Evolutionary conservation across 2,797 vertebrate genomes (phyloP), one percentile per base, ranked within the genome.

Genomic region (Coracias cyanogaster): DNA sequence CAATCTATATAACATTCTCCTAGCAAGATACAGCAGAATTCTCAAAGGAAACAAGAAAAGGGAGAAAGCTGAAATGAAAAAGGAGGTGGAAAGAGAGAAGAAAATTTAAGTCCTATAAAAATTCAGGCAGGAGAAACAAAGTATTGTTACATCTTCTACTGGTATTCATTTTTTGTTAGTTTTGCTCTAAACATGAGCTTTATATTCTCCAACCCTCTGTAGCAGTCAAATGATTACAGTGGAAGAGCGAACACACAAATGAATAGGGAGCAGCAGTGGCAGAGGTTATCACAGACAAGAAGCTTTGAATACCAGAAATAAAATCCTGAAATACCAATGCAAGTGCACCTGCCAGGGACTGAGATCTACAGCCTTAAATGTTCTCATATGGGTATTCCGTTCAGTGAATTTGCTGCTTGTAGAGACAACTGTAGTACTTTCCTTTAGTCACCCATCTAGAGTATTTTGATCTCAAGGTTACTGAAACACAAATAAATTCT

Each of bases 401-500:
- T 64, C 65, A 79, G 41, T 52, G 58, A 74, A 77, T 37, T 76
- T 87, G 70, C 26, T 83, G 33, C 48, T 94, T 86, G 66, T 62
- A 82, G 64, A 85, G 91, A 95, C 69, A 92, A 96, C 43, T 93
- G 90, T 6, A 90, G 29, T 26, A 54, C 24, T 93, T 89, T 85
- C 21, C 54, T 82, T 92, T 64, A 61, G 76, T 66, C 73, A 25
- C 67, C 35, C 19, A 45, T 54, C 31, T 70, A 51, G 61, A 90
- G 57, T 69, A 46, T 86, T 89, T 92, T 67, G 74, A 86, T 89
- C 71, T 96, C 74, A 94, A 58, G 80, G 71, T 78, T 93, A 95
- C 39, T 64, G 78, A 90, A 96, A 76, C 84, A 94, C 41, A 84
- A 90, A 89, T 60, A 85, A 91, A 90, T 67, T 83, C 79, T 78